phyloP scores from a whole-genome alignment of 2,113 vertebrate species.

The Planiliza haematocheilus region DNA sequence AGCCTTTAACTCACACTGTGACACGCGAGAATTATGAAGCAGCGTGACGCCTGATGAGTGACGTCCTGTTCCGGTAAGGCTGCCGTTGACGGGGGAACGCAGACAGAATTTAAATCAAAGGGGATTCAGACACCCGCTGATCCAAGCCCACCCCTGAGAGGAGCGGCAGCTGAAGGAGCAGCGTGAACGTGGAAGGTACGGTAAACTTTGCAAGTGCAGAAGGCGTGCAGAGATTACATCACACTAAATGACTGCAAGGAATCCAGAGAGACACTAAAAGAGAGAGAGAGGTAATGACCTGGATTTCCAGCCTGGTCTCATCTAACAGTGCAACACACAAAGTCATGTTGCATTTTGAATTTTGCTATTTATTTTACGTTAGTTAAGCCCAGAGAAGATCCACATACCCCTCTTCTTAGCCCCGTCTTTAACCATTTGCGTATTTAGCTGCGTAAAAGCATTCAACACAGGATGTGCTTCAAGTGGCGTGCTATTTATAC shows the following conservation, averaged over 20 bases:
- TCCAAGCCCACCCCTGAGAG: not conserved
- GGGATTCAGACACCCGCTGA: not conserved
- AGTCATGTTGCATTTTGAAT: no score
- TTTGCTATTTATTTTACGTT: no score
- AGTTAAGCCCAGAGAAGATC: no score
- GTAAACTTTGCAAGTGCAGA: not conserved
- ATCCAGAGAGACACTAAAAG: not conserved
- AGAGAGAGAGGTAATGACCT: conserved; percentile 1
- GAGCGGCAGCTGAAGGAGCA: conserved; percentile 26
- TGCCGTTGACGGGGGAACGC: conserved; percentile 12
- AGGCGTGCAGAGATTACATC: not conserved
- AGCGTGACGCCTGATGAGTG: conserved; percentile 7
- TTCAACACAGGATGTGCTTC: no score
- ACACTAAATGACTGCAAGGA: not conserved
- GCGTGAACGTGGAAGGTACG: not conserved
- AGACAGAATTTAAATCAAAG: conserved; percentile 22
- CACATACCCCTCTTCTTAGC: no score
- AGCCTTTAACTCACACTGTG: not conserved
- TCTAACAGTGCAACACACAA: no score
- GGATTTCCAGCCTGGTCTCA: not conserved
- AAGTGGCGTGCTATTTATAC: no score
- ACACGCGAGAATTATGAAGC: not conserved
- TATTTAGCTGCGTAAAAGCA: no score
- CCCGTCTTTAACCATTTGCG: no score
- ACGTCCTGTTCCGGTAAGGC: not conserved